These are phyloP conservation scores for Noctuana brunneofusca DNA, from an alignment of 2,888 invertebrate species.

Conservation along the genomic window DNA sequence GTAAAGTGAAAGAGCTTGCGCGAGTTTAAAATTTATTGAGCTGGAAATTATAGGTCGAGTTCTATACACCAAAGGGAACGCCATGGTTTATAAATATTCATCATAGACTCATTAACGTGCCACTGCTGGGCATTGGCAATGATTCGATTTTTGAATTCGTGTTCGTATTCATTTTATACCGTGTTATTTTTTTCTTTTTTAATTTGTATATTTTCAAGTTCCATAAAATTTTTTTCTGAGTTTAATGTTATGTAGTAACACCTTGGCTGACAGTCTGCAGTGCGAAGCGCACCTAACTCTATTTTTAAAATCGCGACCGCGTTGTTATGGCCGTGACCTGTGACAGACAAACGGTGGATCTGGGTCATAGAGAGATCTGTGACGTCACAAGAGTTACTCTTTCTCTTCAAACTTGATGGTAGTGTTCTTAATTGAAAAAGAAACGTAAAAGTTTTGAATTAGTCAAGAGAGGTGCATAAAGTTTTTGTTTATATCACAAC, in stretches of 20 bases:
- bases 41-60: neutral
- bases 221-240: neutral
- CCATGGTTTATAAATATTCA: too few relatives aligned
- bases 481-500: neutral
- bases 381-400: constrained; percentile 29
- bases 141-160: neutral
- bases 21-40: constrained; percentile 1
- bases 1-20: neutral
- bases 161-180: too few relatives aligned
- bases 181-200: too few relatives aligned
- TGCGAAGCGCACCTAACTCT: constrained; percentile 28
- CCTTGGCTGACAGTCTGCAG: constrained; percentile 16
- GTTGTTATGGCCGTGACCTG: constrained; percentile 28
- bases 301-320: constrained; percentile 32
- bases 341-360: constrained; percentile 31
- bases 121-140: too few relatives aligned
- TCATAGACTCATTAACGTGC: too few relatives aligned
- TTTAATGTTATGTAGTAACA: constrained; percentile 14
- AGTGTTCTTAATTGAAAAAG: constrained; percentile 19
- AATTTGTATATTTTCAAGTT: too few relatives aligned
- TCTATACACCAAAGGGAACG: too few relatives aligned
- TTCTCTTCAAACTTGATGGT: constrained; percentile 20
- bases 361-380: constrained; percentile 33
- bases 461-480: neutral
- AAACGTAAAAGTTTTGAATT: constrained; percentile 7